These are phyloP conservation scores for Apaloderma vittatum DNA, from an alignment of 2,113 vertebrate genomes.

Conservation along the genomic window DNA sequence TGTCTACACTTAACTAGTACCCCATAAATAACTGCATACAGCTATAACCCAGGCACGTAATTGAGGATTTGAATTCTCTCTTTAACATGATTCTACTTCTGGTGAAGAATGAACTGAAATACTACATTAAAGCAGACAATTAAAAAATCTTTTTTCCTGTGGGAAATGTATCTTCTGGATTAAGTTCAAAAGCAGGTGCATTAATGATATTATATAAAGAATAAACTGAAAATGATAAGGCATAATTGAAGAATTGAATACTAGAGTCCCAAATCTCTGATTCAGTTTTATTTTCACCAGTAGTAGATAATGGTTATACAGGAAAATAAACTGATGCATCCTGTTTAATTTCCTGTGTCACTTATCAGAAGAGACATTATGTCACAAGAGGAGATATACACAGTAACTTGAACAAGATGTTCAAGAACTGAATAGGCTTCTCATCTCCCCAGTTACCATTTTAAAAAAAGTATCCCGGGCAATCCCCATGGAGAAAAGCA, in stretches of 20 bases:
- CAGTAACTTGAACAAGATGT: background rate
- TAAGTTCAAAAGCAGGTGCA: conserved; percentile 21
- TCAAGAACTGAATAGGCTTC: background rate
- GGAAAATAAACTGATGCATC: background rate
- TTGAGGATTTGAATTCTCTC: background rate
- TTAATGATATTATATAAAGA: background rate
- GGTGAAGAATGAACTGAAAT: background rate
- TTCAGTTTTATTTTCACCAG: conserved; percentile 8
- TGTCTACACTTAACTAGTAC: background rate
- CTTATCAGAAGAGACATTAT: background rate
- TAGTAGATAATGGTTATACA: background rate
- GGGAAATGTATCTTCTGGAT: background rate
- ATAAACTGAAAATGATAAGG: background rate
- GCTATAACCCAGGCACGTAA: background rate
- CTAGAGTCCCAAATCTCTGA: background rate
- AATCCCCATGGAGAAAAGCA: background rate
- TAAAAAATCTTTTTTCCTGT: background rate
- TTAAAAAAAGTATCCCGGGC: background rate
- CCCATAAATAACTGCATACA: too few species aligned
- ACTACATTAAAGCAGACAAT: background rate
- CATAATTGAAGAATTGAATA: background rate
- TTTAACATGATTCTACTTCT: background rate
- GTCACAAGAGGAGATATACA: background rate
- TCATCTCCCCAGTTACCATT: background rate
- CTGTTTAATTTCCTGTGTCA: background rate